Evolutionary conservation across 2,888 invertebrate genomes (phyloP), one percentile per base, ranked within the genome.

Genomic region (Pyrocoelia pectoralis): DNA sequence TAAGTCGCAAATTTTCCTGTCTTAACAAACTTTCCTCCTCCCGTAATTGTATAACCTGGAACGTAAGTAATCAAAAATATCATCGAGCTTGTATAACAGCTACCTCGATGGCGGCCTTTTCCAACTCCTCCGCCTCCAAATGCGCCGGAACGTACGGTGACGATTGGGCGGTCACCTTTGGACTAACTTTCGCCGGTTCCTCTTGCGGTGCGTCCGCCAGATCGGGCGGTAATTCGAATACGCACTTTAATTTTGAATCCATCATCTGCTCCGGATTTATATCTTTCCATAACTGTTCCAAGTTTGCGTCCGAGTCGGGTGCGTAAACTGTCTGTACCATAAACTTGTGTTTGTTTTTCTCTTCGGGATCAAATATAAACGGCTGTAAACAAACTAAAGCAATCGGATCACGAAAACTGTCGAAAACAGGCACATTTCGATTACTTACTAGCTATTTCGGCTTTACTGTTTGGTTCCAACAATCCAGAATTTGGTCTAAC

Each of bases 341-440:
- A 82, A 99, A 99, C 88, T 99, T 99, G 85, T 99, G 99, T 86
- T 97, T 97, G 82, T 94, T 95, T 83, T 96, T 97, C 82, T 98
- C 97, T 83, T 88, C 89, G 67, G 94, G 91, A 83, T 97, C 95
- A 79, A 92, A 94, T 75, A 93, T 92, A 80, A 95, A 95, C 40
- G 97, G 96, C 81, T 99, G 98, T 75, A 99, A 89, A 84, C 95
- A 96, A 76, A 99, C 98, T 95, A 29, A 2, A 14, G 8, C n/a
- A 2, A 5, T 10, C 12, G 6, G 12, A 3, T 18, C 10, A 28
- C 33, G 13, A 12, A 4, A 12, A n/a, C 1, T 17, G 12, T 14
- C 10, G 15, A 6, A 2, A 1, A 2, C 18, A 14, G 2, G n/a
- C 2, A n/a, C n/a, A 3, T n/a, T 6, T n/a, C n/a, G n/a, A n/a